Evolutionary conservation across 2,113 vertebrate species (phyloP).

Genomic region (Heterocephalus glaber): DNA sequence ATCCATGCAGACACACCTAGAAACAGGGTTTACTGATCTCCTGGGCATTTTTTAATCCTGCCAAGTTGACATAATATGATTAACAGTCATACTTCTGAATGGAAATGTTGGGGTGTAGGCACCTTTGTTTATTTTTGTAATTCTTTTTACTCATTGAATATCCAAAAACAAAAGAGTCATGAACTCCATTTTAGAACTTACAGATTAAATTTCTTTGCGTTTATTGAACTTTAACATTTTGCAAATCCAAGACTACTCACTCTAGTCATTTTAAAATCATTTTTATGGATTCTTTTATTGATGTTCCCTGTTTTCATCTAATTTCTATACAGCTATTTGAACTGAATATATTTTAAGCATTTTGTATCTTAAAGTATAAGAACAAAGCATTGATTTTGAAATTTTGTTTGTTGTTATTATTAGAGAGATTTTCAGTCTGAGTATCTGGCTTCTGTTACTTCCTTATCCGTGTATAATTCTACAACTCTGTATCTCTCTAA

Average conservation of each 20-base stretch:
- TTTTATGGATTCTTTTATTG: background rate
- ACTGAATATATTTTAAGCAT: conserved; percentile 10
- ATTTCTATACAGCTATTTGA: conserved; percentile 12
- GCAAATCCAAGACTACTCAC: background rate
- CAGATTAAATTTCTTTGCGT: background rate
- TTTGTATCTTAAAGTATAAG: background rate
- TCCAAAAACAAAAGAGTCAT: background rate
- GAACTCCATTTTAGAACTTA: background rate
- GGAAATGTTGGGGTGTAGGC: background rate
- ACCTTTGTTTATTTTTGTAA: background rate
- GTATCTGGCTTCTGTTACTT: background rate
- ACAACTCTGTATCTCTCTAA: background rate
- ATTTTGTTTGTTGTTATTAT: background rate
- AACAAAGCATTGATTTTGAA: background rate
- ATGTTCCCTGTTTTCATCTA: background rate
- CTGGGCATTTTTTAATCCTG: background rate
- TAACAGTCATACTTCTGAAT: background rate
- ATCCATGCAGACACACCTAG: background rate
- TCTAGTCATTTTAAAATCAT: background rate
- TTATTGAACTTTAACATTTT: conserved; percentile 12
- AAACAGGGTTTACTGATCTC: background rate
- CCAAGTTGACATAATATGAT: background rate
- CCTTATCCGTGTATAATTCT: background rate
- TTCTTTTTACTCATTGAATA: background rate
- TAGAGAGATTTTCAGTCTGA: background rate